Conservation (phyloP, 2,113 vertebrate genomes). For the Cyanoramphus novaezelandiae region DNA sequence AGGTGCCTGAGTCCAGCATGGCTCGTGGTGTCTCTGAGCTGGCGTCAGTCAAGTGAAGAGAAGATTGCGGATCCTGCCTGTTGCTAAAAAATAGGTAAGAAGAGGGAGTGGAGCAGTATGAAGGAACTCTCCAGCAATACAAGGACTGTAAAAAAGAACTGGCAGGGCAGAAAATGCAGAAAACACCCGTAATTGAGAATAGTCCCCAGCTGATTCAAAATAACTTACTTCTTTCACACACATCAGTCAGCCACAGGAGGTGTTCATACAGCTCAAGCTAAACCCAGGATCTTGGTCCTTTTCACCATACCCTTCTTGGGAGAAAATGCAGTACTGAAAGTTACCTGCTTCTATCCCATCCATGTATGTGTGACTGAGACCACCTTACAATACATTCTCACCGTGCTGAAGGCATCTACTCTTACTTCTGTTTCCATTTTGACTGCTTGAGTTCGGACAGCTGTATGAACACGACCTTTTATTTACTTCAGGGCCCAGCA, state of each 20-base stretch:
- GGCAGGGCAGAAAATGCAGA: background rate
- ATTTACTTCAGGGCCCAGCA: constrained; percentile 59
- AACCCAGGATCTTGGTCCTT: background rate
- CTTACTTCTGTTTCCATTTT: constrained; percentile 32
- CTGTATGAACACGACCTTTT: constrained; percentile 9
- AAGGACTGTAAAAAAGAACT: background rate
- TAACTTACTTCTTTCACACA: background rate
- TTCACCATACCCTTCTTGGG: background rate
- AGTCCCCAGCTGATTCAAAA: background rate
- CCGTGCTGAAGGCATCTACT: background rate
- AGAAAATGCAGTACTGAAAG: background rate
- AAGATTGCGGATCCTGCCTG: background rate
- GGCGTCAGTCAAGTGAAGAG: background rate
- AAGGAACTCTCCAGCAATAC: background rate
- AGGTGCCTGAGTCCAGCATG: background rate
- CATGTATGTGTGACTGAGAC: background rate
- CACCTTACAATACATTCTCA: background rate
- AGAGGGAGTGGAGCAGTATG: background rate
- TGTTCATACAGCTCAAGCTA: background rate
- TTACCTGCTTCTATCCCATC: constrained; percentile 12
- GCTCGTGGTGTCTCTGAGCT: background rate
- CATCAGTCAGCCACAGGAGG: background rate
- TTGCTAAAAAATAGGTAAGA: background rate
- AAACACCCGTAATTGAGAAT: background rate
- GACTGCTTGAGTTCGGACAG: background rate